These are phyloP conservation scores for Phataginus tricuspis DNA, from an alignment of 2,797 vertebrate genomes.

Conservation along the genomic window DNA sequence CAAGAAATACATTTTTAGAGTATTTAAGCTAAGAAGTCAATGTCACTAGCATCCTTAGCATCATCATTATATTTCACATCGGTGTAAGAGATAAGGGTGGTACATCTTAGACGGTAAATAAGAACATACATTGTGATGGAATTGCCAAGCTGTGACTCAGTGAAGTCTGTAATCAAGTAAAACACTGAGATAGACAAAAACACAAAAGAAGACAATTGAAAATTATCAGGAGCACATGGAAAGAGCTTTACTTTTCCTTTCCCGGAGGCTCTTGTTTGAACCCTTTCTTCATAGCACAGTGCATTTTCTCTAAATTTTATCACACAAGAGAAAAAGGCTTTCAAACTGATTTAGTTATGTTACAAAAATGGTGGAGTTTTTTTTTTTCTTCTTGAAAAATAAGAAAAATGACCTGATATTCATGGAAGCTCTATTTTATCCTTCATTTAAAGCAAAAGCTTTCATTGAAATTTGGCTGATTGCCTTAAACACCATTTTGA, in stretches of 20 bases:
- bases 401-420: slow-evolving; percentile 5
- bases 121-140: background rate
- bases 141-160: slow-evolving; percentile 64
- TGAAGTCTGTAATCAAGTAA: slow-evolving; percentile 55
- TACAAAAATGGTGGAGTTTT: background rate
- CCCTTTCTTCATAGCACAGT: slow-evolving; percentile 46
- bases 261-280: background rate
- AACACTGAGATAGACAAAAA: slow-evolving; percentile 11
- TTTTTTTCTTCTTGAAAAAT: slow-evolving; percentile 53
- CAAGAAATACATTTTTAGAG: background rate
- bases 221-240: slow-evolving; percentile 25
- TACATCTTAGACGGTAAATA: slow-evolving; percentile 44
- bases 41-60: slow-evolving; percentile 17
- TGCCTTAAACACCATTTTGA: background rate
- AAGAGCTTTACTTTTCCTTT: background rate
- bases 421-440: background rate
- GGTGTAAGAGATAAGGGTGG: slow-evolving; percentile 27
- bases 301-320: slow-evolving; percentile 56
- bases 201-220: slow-evolving; percentile 57
- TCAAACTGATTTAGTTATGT: background rate
- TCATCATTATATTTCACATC: slow-evolving; percentile 5
- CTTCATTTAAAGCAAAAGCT: slow-evolving; percentile 34
- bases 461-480: slow-evolving; percentile 61
- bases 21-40: slow-evolving; percentile 40
- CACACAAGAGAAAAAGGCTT: slow-evolving; percentile 39